These are phyloP conservation scores for Zalophus californianus DNA, from an alignment of 2,797 vertebrate genomes.

Conservation along the genomic window DNA sequence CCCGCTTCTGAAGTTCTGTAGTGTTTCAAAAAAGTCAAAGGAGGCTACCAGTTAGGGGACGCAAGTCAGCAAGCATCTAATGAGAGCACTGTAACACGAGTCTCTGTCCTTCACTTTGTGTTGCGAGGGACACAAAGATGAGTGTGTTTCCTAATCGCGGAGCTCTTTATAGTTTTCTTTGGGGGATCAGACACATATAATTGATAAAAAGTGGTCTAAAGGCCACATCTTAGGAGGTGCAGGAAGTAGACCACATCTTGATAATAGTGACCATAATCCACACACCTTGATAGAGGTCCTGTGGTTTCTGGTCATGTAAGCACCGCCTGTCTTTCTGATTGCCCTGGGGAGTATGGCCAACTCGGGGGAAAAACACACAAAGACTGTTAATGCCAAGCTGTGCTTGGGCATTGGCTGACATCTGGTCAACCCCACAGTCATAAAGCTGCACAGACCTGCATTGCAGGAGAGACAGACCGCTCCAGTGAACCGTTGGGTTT, in stretches of 20 bases:
- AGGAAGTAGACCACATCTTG: neutral
- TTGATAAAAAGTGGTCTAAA: neutral
- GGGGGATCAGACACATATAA: neutral
- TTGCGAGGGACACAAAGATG: neutral
- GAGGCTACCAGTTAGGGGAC: neutral
- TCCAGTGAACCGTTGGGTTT: constrained; percentile 68
- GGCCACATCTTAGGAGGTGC: neutral
- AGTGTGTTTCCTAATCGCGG: neutral
- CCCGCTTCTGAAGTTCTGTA: neutral
- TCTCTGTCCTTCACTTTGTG: neutral
- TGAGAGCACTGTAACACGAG: neutral
- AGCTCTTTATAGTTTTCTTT: neutral
- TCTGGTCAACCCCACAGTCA: constrained; percentile 63
- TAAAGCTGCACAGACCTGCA: neutral
- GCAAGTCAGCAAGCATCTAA: neutral
- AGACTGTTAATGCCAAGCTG: neutral
- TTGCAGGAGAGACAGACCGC: constrained; percentile 35
- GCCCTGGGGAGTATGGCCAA: neutral
- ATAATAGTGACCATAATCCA: neutral
- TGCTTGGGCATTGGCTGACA: constrained; percentile 58
- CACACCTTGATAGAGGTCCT: neutral
- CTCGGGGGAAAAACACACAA: neutral
- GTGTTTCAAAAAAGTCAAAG: constrained; percentile 27
- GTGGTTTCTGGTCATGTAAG: neutral
- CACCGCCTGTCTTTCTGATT: neutral